Evolutionary conservation across 2,888 invertebrate genomes (phyloP), one percentile per base, ranked within the genome.

Genomic region (Galerucella nymphaeae): DNA sequence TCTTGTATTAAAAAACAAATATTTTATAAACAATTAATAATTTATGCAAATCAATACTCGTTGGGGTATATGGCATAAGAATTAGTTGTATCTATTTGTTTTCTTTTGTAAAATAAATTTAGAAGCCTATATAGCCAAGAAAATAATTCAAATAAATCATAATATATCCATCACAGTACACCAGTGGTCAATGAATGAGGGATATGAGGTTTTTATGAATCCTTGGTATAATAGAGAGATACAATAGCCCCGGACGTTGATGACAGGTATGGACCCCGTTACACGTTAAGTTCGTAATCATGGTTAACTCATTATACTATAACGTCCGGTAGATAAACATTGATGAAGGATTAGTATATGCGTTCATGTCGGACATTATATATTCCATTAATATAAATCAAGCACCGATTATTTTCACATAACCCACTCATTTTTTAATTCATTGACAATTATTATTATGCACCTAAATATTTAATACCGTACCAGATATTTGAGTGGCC

Each of bases 311-410:
- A 83, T 84, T 84, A 85, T 83, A 80, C 80, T 80, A 80, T 50
- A 78, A 80, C 83, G 82, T 83, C 83, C 84, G 84, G 82, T 81
- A 81, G 82, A 84, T 83, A 84, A 84, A 84, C 84, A 83, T 79
- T 80, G 61, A 66, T 64, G 79, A 77, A 78, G 76, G 76, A 77
- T 78, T 77, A 77, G 77, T 76, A 73, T 75, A 75, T 80, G 77
- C 79, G 78, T 78, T 80, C 80, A 81, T 81, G 80, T 81, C 81
- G 80, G 83, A 83, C 82, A 84, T 84, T 83, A 84, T 83, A 83
- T 83, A 82, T 78, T 79, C 84, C 84, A 85, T 85, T 85, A 85
- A 85, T 85, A 84, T 85, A 83, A 84, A 85, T 85, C 85, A 85
- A 81, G 77, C 74, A 76, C 75, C 75, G 73, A 80, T 80, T 78